Conservation (phyloP, 2,113 vertebrate species). For the Dicentrarchus labrax region DNA sequence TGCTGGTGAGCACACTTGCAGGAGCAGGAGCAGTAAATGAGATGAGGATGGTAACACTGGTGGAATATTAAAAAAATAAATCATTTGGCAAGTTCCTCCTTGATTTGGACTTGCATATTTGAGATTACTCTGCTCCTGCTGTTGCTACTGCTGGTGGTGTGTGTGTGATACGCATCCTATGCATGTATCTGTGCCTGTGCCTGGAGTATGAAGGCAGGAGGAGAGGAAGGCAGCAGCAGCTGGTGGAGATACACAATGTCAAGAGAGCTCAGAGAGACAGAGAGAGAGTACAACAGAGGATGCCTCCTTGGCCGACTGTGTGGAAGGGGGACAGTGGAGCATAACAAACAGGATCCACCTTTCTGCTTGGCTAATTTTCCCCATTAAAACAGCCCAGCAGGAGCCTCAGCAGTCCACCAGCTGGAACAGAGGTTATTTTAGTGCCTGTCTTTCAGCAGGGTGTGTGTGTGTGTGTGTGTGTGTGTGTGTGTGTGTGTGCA, state of each 20-base stretch:
- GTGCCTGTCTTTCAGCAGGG: constrained; percentile 87
- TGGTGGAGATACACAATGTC: constrained; percentile 78
- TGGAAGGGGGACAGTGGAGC: constrained; percentile 91
- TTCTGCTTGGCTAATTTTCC: constrained; percentile 98
- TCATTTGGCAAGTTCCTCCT: constrained; percentile 12
- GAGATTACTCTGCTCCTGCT: constrained; percentile 19
- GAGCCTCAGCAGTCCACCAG: constrained; percentile 91
- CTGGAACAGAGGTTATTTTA: constrained; percentile 97
- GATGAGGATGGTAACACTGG: constrained; percentile 23
- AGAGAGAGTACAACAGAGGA: constrained; percentile 77
- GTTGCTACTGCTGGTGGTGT: background rate
- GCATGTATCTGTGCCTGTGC: constrained; percentile 55
- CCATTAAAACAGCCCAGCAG: constrained; percentile 98
- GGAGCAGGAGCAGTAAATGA: constrained; percentile 41
- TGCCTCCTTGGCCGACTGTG: constrained; percentile 88
- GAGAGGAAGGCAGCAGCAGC: constrained; percentile 73
- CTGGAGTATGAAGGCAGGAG: constrained; percentile 60
- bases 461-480: constrained; percentile 45
- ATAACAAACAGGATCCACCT: constrained; percentile 99
- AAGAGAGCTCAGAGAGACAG: constrained; percentile 72
- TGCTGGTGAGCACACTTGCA: constrained; percentile 25
- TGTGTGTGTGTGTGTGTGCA: constrained; percentile 19
- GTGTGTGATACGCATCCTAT: constrained; percentile 19
- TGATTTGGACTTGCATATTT: constrained; percentile 39
- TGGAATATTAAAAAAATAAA: constrained; percentile 42